phyloP scores from a whole-genome alignment of 2,113 vertebrate species.

The Nymphicus hollandicus region DNA sequence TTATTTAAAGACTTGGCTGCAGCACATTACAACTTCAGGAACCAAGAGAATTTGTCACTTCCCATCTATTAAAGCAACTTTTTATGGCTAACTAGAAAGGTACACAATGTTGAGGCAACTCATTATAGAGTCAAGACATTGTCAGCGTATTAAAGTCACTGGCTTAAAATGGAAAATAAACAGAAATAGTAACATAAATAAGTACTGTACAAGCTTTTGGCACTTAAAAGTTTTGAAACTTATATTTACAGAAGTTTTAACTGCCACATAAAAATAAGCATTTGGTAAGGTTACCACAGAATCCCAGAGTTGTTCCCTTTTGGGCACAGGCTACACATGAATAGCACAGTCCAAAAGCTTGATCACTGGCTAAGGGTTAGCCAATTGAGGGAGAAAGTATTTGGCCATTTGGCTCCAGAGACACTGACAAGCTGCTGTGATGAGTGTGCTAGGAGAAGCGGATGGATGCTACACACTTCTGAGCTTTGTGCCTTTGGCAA shows the following conservation, averaged over 20 bases:
- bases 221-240: background rate
- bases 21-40: background rate
- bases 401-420: background rate
- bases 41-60: background rate
- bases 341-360: background rate
- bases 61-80: background rate
- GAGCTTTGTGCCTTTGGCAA: background rate
- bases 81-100: background rate
- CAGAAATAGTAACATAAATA: background rate
- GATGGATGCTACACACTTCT: background rate
- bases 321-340: background rate
- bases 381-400: background rate
- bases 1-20: background rate
- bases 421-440: background rate
- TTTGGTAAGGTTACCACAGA: background rate
- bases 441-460: background rate
- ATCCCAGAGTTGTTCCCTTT: background rate
- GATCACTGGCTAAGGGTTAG: background rate
- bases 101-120: background rate
- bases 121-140: background rate
- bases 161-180: background rate
- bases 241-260: background rate
- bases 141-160: accelerated
- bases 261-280: background rate
- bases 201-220: background rate